Conservation (phyloP, 2,888 invertebrate species). For the Yponomeuta evonymella region DNA sequence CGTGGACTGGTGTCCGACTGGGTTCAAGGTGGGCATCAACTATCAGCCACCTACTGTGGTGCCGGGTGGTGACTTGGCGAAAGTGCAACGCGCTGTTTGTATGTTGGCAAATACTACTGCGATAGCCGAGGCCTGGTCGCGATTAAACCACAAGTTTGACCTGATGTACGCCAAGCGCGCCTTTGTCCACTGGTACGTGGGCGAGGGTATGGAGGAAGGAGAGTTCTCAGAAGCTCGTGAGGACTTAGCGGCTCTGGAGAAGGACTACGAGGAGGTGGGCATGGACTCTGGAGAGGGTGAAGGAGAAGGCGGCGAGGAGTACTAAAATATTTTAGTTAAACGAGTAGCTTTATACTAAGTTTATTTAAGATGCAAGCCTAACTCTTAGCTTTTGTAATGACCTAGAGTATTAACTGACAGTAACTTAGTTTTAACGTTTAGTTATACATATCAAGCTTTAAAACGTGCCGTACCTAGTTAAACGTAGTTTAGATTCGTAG, state of each 20-base stretch:
- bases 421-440: neutral
- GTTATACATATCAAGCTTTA: neutral
- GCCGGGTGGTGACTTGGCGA: conserved; percentile 93
- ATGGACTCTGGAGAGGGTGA: conserved; percentile 90
- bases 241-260: conserved; percentile 81
- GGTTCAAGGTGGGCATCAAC: conserved; percentile 88
- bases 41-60: conserved; percentile 92
- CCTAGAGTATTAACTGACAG: neutral
- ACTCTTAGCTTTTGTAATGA: neutral
- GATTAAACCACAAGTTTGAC: conserved; percentile 96
- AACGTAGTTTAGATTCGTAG: too few relatives aligned
- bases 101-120: conserved; percentile 98
- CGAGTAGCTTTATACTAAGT: neutral
- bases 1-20: conserved; percentile 93
- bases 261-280: conserved; percentile 91
- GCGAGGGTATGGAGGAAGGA: conserved; percentile 90
- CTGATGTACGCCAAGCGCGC: conserved; percentile 97
- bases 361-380: neutral
- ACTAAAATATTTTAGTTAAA: conserved; percentile 42
- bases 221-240: conserved; percentile 88
- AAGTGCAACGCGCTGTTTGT: conserved; percentile 95
- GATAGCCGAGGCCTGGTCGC: conserved; percentile 98
- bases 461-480: neutral
- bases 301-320: conserved; percentile 87
- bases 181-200: conserved; percentile 96